Evolutionary conservation across 2,888 invertebrate genomes (phyloP).

Genomic region (Erynnis tages): DNA sequence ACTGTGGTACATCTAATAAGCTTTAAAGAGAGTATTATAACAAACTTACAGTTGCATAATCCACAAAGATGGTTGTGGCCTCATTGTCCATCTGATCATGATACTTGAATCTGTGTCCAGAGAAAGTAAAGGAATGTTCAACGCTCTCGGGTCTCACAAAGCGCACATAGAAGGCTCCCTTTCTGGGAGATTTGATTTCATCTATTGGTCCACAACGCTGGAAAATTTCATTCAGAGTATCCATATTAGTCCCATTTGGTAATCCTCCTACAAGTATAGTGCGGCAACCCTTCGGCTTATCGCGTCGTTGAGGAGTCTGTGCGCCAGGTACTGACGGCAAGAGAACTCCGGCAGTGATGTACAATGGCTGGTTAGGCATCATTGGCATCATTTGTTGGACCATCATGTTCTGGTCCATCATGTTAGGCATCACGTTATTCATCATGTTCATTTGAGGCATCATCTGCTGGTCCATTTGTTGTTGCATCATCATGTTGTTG

Average conservation of each 20-base stretch:
- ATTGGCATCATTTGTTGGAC: slow-evolving; percentile 44
- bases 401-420: slow-evolving; percentile 81
- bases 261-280: slow-evolving; percentile 96
- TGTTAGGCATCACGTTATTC: slow-evolving; percentile 61
- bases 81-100: slow-evolving; percentile 86
- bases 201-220: slow-evolving; percentile 83
- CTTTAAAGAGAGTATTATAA: too few relatives aligned
- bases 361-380: slow-evolving; percentile 48
- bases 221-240: slow-evolving; percentile 92
- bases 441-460: slow-evolving; percentile 40
- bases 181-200: slow-evolving; percentile 87
- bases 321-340: slow-evolving; percentile 92
- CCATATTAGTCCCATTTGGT: slow-evolving; percentile 91
- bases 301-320: slow-evolving; percentile 89
- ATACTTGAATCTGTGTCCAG: slow-evolving; percentile 88
- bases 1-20: too few relatives aligned
- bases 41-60: slow-evolving; percentile 86
- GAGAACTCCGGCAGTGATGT: slow-evolving; percentile 88
- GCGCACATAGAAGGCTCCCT: slow-evolving; percentile 95
- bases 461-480: slow-evolving; percentile 44
- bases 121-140: slow-evolving; percentile 91
- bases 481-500: slow-evolving; percentile 35
- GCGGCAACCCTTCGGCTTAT: slow-evolving; percentile 93
- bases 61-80: slow-evolving; percentile 91
- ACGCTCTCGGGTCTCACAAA: slow-evolving; percentile 90